A percentile compares a stretch with the other conserved stretches of the same genome.
These are phyloP conservation scores for Trachymyrmex cornetzi DNA, from an alignment of 1,140 invertebrate species.

Conservation along the genomic window DNA sequence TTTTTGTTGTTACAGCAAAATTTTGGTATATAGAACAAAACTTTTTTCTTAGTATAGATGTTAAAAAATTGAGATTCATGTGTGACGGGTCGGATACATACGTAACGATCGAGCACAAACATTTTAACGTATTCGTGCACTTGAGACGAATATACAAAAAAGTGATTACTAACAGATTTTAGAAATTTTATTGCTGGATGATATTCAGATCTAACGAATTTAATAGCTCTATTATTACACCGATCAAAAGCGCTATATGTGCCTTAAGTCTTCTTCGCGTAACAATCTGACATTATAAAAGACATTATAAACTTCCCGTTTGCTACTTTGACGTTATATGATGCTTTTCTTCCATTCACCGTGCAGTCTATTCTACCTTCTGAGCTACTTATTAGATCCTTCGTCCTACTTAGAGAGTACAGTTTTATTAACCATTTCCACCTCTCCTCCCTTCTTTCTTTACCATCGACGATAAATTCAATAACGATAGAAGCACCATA, in stretches of 20 bases:
- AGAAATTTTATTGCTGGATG: constrained; percentile 39
- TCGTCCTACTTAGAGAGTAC: constrained; percentile 64
- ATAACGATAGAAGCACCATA: constrained; percentile 23
- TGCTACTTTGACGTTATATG: constrained; percentile 70
- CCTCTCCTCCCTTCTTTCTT: background rate
- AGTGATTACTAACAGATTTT: constrained; percentile 7
- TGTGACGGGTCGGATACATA: background rate
- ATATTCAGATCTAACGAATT: constrained; percentile 53
- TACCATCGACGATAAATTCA: constrained; percentile 41
- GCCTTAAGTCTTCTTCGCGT: constrained; percentile 52
- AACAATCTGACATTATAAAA: constrained; percentile 73
- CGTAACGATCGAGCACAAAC: background rate
- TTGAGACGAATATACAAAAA: background rate
- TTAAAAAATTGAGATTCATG: background rate
- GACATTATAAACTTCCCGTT: constrained; percentile 63
- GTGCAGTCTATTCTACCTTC: constrained; percentile 70
- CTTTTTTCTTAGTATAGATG: background rate
- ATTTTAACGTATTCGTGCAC: background rate
- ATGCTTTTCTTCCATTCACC: constrained; percentile 71
- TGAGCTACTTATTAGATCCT: constrained; percentile 69
- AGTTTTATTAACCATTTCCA: constrained; percentile 71
- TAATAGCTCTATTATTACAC: constrained; percentile 69
- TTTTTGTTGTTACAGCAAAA: too few relatives aligned
- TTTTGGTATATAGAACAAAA: too few relatives aligned
- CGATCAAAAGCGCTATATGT: constrained; percentile 68